Evolutionary conservation across 2,797 vertebrate species (phyloP), one percentile per base, ranked within the genome.

Genomic region (Heliangelus exortis): DNA sequence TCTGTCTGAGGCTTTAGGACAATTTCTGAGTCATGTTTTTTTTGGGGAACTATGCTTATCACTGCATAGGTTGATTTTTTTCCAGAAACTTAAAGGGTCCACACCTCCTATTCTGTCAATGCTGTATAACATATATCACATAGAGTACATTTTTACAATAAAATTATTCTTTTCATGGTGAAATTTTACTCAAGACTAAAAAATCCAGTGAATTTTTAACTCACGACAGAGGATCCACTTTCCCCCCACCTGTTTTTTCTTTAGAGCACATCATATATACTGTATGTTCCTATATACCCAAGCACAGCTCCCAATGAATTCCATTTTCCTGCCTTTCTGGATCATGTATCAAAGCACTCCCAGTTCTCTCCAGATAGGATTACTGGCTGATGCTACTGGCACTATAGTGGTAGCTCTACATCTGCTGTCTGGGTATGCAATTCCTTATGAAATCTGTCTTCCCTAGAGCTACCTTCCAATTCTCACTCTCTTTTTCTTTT

Each of bases 371-470:
- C 3, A 87, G 51, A 67, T 57, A 73, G 67, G 48, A 89, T 82
- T 87, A 90, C 45, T 25, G 28, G 55, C 81, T 67, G 81, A 76
- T 53, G 31, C 43, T 79, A 69, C 78, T 43, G 87, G n/a, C 50
- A 84, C 25, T 26, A 65, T 28, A 12, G 3, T 82, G 63, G 71
- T 71, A 96, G 59, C 33, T 57, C 53, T 67, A 17, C 33, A 51
- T 69, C 29, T 84, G 74, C 59, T 53, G 14, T 45, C 33, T 2
- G 5, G 41, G 33, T 75, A 86, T 33, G 23, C 36, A 88, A 20
- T 54, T 84, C 41, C 45, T 77, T 81, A 84, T 72, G 81, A 78
- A 86, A 93, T 62, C 50, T 72, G 18, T 81, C 34, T 63, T 72
- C 51, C 22, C 62, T 23, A 61, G 34, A 75, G 34, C 18, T 83